Conservation (phyloP, 1,140 invertebrate species). For the Bicyclus anynana region DNA sequence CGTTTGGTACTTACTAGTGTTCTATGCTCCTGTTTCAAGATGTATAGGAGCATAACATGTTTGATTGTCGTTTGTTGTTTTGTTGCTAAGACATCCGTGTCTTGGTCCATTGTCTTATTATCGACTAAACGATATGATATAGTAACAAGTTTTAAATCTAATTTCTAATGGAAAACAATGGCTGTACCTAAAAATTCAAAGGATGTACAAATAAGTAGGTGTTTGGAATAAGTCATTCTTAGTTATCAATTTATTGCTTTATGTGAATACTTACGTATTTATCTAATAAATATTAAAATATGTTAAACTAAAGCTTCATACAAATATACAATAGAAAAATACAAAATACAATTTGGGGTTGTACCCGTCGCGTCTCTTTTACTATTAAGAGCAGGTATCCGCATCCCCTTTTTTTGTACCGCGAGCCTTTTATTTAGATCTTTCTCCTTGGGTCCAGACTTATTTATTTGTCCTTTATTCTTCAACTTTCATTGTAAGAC, state of each 20-base stretch:
- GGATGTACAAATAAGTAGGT: background rate
- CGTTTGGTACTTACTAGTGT: constrained; percentile 51
- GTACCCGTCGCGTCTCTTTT: constrained; percentile 2
- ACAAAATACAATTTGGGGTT: constrained; percentile 6
- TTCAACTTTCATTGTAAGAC: constrained; percentile 18
- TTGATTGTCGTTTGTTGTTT: constrained; percentile 68
- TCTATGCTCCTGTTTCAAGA: constrained; percentile 43
- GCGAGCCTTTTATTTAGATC: constrained; percentile 28
- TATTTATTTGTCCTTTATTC: constrained; percentile 33
- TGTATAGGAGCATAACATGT: constrained; percentile 60
- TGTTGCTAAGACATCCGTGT: constrained; percentile 66
- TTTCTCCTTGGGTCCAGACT: constrained; percentile 26
- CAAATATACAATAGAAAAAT: too few relatives aligned
- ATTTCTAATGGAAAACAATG: constrained; percentile 19
- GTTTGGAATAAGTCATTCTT: background rate
- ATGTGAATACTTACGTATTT: background rate
- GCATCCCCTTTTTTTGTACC: constrained; percentile 54
- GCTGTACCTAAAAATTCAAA: background rate
- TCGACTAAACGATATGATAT: constrained; percentile 7
- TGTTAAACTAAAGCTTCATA: background rate
- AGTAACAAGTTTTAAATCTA: background rate
- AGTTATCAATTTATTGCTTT: background rate
- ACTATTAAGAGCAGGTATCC: constrained; percentile 52
- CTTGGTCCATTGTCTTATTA: constrained; percentile 34
- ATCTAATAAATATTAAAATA: background rate